Base-by-base conservation (phyloP, 2,888 invertebrate species). In the Clanis bilineata region DNA sequence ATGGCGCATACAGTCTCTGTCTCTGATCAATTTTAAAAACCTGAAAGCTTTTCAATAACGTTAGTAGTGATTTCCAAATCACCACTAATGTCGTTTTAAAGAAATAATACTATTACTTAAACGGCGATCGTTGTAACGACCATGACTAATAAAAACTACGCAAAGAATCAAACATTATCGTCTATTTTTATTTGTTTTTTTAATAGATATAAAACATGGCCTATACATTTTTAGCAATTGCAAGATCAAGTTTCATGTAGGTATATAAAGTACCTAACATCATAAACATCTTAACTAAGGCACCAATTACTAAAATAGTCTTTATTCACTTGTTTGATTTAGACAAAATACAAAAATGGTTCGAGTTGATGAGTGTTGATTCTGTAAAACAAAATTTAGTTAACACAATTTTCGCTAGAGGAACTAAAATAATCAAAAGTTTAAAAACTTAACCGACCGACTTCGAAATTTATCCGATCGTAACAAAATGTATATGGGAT, bases 161-260 rank as follows among this genome's bases (percentile, higher is more conserved):
- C 12, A 55, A 36, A 67, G 63, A 86, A 80, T 80, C 64, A 90
- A 90, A 91, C 82, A 66, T 75, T 83, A 76, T 72, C 82, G 78
- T 87, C 91, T 88, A 90, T 90, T 91, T 90, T 90, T 90, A 90
- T 88, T 85, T 79, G 77, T 75, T 78, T 84, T 90, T 88, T 86
- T 88, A 85, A 83, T 88, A 81, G 71, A 73, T 79, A 82, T 77
- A 84, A 85, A 86, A 79, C 80, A 79, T 81, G 72, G 79, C 77
- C 83, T 86, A 85, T 82, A 85, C 81, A 85, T 84, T 80, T 79
- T 84, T 80, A 79, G 81, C 81, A 84, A 83, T 82, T 84, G 86
- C 83, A 85, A 74, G 74, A 76, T 77, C 72, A 77, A 78, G 74
- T 72, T 77, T 82, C 74, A 76, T 73, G 71, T 74, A 76, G 73